Evolutionary conservation across 2,797 vertebrate species (phyloP).

Genomic region (Buceros bicornis): DNA sequence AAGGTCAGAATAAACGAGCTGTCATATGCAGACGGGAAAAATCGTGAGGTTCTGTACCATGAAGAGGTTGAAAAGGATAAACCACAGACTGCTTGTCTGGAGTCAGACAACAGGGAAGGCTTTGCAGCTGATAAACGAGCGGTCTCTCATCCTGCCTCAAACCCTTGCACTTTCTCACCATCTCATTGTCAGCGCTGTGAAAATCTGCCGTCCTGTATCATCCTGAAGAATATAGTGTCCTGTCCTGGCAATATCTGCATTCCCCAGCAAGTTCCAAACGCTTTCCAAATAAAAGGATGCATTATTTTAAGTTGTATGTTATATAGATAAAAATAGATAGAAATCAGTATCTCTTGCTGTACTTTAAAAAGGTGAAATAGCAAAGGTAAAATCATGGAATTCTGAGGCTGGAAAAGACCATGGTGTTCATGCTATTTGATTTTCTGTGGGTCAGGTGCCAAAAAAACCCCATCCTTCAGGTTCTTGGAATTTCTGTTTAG

Average conservation of each 20-base stretch:
- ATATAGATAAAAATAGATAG: neutral
- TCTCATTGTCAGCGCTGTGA: neutral
- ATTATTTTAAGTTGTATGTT: neutral
- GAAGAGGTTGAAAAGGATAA: neutral
- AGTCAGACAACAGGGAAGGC: neutral
- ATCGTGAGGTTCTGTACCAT: neutral
- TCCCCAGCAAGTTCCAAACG: slow-evolving; percentile 3
- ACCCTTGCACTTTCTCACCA: neutral
- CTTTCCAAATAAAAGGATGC: neutral
- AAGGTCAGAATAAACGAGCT: neutral
- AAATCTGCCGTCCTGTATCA: neutral
- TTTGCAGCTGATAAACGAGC: slow-evolving; percentile 1
- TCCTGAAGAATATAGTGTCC: neutral
- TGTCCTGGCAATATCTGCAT: neutral
- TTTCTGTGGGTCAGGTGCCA: neutral
- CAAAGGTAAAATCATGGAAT: neutral
- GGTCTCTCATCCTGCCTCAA: slow-evolving; percentile 16
- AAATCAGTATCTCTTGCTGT: neutral
- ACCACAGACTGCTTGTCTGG: neutral
- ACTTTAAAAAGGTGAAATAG: slow-evolving; percentile 45
- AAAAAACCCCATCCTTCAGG: neutral
- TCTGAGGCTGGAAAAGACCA: neutral
- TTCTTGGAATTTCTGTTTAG: neutral
- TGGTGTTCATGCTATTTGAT: neutral
- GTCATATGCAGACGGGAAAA: neutral